Base-by-base conservation (phyloP, 1,140 invertebrate genomes). In the Pseudoatta argentina region DNA sequence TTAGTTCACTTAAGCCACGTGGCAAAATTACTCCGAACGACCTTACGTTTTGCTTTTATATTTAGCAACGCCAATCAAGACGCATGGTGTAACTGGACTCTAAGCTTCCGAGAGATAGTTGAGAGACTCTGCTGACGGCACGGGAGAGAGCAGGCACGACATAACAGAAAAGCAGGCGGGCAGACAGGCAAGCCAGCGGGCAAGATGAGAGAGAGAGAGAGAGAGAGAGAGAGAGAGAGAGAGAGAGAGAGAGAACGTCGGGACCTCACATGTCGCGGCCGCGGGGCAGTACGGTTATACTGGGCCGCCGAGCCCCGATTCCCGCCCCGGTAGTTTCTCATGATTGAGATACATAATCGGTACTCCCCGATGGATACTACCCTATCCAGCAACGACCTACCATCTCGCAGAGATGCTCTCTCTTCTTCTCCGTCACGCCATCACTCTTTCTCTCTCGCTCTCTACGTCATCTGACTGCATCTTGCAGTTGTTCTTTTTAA, bases 331-430 rank as follows among this genome's bases (percentile, higher is more conserved):
- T 93, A 92, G 92, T 93, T 93, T 93, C 89, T 82, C 89, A 86
- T 89, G 91, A 93, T 92, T 93, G 92, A 92, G 92, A 92, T 93
- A 92, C 88, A 89, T 91, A 92, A 92, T 92, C 91, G 86, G 81
- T 91, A 86, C 78, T 89, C 83, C 90, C 82, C 64, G 86, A 83
- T 79, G 44, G 73, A 73, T 57, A 44, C 64, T 57, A 30, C 83
- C 53, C 57, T 66, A 53, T 67, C 48, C 39, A 10, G 53, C 71
- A 39, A 21, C 83, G 39, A 61, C 67, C 78, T 57, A 78, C 24
- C 57, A 53, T 76, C 79, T 87, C 86, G n/a, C 69, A 14, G 21
- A 69, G n/a, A 24, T 10, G 59, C 61, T 27, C 66, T 82, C 57
- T 57, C 44, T 55, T 59, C 30, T 55, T 71, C 57, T 24, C 10